phyloP scores from a whole-genome alignment of 2,888 invertebrate genomes.

The Siphonodentalium dalli region DNA sequence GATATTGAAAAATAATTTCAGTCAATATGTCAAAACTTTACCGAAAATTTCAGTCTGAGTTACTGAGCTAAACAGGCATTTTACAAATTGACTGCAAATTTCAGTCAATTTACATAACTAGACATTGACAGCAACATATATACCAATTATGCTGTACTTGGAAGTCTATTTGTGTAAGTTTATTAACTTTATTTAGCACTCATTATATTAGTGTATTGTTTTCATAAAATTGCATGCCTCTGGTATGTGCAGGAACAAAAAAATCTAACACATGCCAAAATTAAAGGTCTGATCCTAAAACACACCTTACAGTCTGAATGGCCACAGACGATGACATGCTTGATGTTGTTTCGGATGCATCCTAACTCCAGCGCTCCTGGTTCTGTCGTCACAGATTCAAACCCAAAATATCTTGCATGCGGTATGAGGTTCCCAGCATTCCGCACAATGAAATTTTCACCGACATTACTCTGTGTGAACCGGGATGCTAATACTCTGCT shows the following conservation, averaged over 20 bases:
- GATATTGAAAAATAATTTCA: no score
- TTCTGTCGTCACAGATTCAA: constrained; percentile 90
- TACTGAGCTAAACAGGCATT: no score
- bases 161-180: no score
- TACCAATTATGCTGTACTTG: no score
- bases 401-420: constrained; percentile 83
- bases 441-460: constrained; percentile 97
- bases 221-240: neutral
- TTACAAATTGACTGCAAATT: no score
- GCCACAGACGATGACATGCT: constrained; percentile 93
- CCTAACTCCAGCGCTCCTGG: constrained; percentile 95
- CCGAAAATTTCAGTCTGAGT: no score
- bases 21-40: no score
- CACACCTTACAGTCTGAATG: constrained; percentile 92
- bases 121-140: no score
- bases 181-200: no score
- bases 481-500: constrained; percentile 95
- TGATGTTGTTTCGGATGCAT: constrained; percentile 88
- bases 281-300: neutral
- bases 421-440: constrained; percentile 95
- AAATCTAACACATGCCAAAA: neutral
- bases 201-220: no score
- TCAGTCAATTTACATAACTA: no score
- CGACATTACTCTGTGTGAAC: constrained; percentile 93
- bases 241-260: neutral